Base-by-base conservation (phyloP, 1,140 invertebrate species). In the Hormaphis cornu region DNA sequence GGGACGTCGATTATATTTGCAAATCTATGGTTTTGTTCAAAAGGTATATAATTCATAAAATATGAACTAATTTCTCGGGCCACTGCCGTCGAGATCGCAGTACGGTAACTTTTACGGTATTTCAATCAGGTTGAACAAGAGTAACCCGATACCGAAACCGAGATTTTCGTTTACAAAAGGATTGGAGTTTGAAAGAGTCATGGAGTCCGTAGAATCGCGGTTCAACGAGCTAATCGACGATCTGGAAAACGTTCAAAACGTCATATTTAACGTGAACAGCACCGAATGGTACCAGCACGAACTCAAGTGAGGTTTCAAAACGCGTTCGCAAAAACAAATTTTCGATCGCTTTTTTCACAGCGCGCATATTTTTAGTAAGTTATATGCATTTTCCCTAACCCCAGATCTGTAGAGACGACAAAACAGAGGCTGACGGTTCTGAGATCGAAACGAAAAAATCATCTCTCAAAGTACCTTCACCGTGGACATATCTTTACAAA, bases 91-190 rank as follows among this genome's bases (percentile, higher is more conserved):
- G n/a, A n/a, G n/a, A n/a, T n/a, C n/a, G n/a, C n/a, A n/a, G n/a
- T n/a, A n/a, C n/a, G n/a, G n/a, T n/a, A n/a, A n/a, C n/a, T n/a
- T n/a, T n/a, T n/a, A n/a, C n/a, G n/a, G n/a, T n/a, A n/a, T n/a
- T n/a, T n/a, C n/a, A n/a, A n/a, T n/a, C n/a, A 61, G 58, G 16
- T 44, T 44, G 16, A 18, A 48, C 6, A 28, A 20, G 20, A 44
- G 16, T 16, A 18, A 50, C 4, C 61, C 44, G 7, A 30, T 61
- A 61, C 58, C 40, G 10, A 66, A 66, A 50, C 61, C 61, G 1
- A 33, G 22, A 35, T 66, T 66, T 50, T 48, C 61, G n/a, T 66
- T 66, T 30, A 48, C 44, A 3, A 50, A 35, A 35, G 61, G 44
- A 22, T 37, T 33, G 1, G 44, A 35, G 44, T 66, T 66, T 14